Evolutionary conservation across 2,888 invertebrate species (phyloP).

Genomic region (Syritta pipiens): DNA sequence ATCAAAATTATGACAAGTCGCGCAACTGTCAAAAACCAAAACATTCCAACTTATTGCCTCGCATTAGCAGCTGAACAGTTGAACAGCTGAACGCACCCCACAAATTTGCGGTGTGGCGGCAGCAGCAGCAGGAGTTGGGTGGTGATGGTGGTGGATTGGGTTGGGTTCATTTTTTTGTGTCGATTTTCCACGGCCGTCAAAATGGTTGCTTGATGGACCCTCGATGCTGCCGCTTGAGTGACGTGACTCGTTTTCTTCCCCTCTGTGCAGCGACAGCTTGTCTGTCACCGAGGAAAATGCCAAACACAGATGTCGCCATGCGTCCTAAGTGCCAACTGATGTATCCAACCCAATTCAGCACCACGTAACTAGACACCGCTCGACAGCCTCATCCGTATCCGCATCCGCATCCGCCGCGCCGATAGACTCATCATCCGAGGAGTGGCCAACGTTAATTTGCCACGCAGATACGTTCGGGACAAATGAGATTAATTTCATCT

Average conservation of each 20-base stretch:
- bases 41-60: conserved; percentile 65
- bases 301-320: conserved; percentile 47
- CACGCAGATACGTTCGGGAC: conserved; percentile 47
- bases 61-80: conserved; percentile 29
- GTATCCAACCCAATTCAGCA: conserved; percentile 47
- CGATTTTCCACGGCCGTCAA: conserved; percentile 61
- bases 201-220: conserved; percentile 66
- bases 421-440: conserved; percentile 54
- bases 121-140: too few relatives aligned
- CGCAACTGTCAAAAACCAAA: conserved; percentile 69
- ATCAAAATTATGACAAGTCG: conserved; percentile 70
- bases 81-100: conserved; percentile 36
- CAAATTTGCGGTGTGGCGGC: too few relatives aligned
- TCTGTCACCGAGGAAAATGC: conserved; percentile 62
- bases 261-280: conserved; percentile 62
- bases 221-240: conserved; percentile 42
- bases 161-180: conserved; percentile 10
- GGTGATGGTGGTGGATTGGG: background rate
- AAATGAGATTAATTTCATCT: conserved; percentile 69
- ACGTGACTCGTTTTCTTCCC: conserved; percentile 8
- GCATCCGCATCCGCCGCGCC: background rate
- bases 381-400: too few relatives aligned
- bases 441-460: conserved; percentile 64
- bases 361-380: conserved; percentile 24
- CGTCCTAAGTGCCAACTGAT: conserved; percentile 48